Evolutionary conservation across 2,888 invertebrate species (phyloP), one percentile per base, ranked within the genome.

Genomic region (Ectemnius continuus): DNA sequence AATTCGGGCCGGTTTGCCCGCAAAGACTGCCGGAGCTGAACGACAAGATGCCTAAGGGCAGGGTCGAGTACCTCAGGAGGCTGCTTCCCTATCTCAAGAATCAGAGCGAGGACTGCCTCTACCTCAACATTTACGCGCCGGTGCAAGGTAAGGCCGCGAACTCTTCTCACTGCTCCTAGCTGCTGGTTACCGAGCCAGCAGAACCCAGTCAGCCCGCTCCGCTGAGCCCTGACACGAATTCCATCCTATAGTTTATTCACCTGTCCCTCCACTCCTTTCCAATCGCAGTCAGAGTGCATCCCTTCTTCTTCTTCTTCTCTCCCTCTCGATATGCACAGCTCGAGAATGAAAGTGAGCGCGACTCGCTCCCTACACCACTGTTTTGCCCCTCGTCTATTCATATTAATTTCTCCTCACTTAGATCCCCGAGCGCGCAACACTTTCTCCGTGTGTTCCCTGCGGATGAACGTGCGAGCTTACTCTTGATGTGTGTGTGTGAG

Each of bases 31-130:
- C 97, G 75, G 95, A 97, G 92, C 94, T 97, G 86, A 93, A 94
- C 87, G 97, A 97, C 90, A 94, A 94, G 88, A 97, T 98, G 95
- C 98, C 98, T 8, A 94, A 94, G 86, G 98, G 97, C 26, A 93
- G 98, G 78, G 92, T 97, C 87, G 97, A 97, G 89, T 97, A 98
- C 90, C 93, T 99, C 86, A 96, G 95, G 91, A 94, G 97, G 86
- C 93, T 99, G 91, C 92, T 97, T 85, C 97, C 97, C 57, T 95
- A 96, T 91, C 93, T 99, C 84, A 94, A 94, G 84, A 96, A 98
- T 91, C 98, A 99, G 92, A 97, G 96, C 83, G 99, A 99, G 93
- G 98, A 99, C 92, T 99, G 99, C 90, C 94, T 99, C 78, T 98
- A 97, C 91, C 94, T 99, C 90, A 99, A 99, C 92, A 96, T 99